Conservation (phyloP, 2,888 invertebrate genomes). For the Nasonia oneida region DNA sequence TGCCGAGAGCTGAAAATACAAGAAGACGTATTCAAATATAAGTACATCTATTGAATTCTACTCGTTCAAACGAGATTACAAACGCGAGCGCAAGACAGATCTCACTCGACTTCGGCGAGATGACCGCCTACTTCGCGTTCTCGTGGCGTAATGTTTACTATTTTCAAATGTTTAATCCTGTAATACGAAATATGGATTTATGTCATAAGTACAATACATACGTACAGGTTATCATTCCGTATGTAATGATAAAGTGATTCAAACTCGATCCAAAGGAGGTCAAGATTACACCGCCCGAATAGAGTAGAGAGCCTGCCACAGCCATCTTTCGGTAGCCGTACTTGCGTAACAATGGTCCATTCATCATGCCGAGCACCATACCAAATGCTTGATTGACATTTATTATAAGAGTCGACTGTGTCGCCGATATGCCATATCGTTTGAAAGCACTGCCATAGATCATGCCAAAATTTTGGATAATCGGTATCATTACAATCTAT, state of each 20-base stretch:
- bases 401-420: conserved; percentile 84
- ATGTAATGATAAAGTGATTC: conserved; percentile 83
- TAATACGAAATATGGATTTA: not conserved
- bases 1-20: conserved; percentile 82
- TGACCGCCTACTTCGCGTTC: too few species aligned
- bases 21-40: not conserved
- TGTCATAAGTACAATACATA: conserved; percentile 66
- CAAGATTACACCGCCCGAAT: conserved; percentile 82
- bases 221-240: conserved; percentile 87
- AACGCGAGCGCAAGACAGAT: too few species aligned
- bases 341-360: conserved; percentile 83
- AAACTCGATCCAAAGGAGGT: conserved; percentile 83
- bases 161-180: too few species aligned
- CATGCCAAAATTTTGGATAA: conserved; percentile 85
- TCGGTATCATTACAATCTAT: conserved; percentile 80
- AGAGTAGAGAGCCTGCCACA: conserved; percentile 81
- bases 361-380: conserved; percentile 84
- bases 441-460: conserved; percentile 84
- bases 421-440: conserved; percentile 82
- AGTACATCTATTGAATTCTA: too few species aligned
- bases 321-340: conserved; percentile 86
- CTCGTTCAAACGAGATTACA: too few species aligned
- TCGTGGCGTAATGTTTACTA: too few species aligned
- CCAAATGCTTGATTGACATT: conserved; percentile 85
- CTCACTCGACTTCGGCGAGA: too few species aligned